Conservation (phyloP, 64 coral and sea anemone species). For the Montipora efflorescens region DNA sequence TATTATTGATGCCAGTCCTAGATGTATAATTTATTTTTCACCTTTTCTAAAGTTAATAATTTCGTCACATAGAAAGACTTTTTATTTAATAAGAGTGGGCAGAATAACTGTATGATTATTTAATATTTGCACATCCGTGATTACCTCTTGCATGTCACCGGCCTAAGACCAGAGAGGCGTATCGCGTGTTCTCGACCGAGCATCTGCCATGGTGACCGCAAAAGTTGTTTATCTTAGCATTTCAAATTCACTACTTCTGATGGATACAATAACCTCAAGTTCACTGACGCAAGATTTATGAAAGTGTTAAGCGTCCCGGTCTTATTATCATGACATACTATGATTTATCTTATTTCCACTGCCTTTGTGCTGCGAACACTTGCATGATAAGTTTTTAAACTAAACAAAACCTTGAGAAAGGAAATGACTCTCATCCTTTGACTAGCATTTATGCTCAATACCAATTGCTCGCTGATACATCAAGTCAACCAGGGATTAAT, state of each 20-base stretch:
- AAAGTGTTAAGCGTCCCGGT: neutral
- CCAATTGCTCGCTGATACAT: too few relatives aligned
- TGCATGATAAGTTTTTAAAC: too few relatives aligned
- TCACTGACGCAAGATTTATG: neutral
- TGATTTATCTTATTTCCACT: too few relatives aligned
- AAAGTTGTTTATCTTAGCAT: conserved; percentile 27
- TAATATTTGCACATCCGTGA: neutral
- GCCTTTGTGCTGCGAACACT: too few relatives aligned
- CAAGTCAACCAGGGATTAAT: too few relatives aligned
- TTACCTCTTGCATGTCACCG: neutral
- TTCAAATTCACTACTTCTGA: neutral
- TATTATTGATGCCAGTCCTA: too few relatives aligned
- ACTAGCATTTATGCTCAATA: too few relatives aligned
- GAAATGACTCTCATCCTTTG: too few relatives aligned
- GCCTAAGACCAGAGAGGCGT: neutral
- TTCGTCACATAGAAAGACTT: neutral
- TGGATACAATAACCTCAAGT: neutral
- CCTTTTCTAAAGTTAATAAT: too few relatives aligned
- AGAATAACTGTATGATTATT: neutral
- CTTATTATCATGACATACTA: too few relatives aligned
- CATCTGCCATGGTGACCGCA: neutral
- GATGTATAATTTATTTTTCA: too few relatives aligned
- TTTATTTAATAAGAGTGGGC: neutral
- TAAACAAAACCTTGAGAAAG: too few relatives aligned
- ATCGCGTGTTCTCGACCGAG: conserved; percentile 27